Percentiles rank a stretch among this genome's conserved stretches.
Evolutionary conservation across 2,797 vertebrate species (phyloP).

Genomic region (Coregonus ussuriensis): DNA sequence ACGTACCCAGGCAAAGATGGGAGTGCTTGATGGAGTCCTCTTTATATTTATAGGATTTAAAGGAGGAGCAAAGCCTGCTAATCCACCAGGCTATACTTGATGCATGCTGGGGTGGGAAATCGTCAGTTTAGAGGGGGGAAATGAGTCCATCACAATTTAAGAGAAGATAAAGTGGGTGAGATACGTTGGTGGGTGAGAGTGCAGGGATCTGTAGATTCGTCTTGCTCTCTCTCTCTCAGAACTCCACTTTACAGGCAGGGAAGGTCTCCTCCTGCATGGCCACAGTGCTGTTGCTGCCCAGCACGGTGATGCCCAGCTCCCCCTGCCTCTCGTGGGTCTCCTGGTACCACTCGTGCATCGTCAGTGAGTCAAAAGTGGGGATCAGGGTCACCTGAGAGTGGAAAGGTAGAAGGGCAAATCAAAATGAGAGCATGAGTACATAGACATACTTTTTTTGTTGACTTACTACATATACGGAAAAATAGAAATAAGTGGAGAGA

Average conservation of each 20-base stretch:
- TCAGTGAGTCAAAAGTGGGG: constrained; percentile 86
- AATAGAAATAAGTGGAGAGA: not conserved
- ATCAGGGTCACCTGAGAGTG: constrained; percentile 84
- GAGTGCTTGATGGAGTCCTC: not conserved
- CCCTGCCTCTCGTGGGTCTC: constrained; percentile 83
- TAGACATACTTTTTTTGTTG: not conserved
- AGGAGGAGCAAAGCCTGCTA: not conserved
- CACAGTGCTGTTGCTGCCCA: constrained; percentile 94
- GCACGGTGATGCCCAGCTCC: constrained; percentile 83
- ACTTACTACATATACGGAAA: not conserved
- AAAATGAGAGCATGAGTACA: not conserved
- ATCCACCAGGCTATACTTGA: not conserved
- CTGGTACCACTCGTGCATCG: constrained; percentile 92
- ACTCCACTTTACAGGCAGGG: constrained; percentile 96
- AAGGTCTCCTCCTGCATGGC: constrained; percentile 97
- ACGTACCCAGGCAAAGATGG: not conserved
- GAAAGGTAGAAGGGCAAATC: not conserved
- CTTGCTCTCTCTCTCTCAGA: constrained; percentile 68
- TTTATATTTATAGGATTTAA: not conserved
- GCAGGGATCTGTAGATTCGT: not conserved
- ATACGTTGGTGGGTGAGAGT: constrained; percentile 24
- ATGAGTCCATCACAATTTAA: not conserved
- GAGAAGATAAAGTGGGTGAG: not conserved
- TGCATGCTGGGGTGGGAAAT: not conserved
- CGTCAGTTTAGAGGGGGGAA: not conserved